phyloP scores from a whole-genome alignment of 2,888 invertebrate species.

The Fabriciana adippe region DNA sequence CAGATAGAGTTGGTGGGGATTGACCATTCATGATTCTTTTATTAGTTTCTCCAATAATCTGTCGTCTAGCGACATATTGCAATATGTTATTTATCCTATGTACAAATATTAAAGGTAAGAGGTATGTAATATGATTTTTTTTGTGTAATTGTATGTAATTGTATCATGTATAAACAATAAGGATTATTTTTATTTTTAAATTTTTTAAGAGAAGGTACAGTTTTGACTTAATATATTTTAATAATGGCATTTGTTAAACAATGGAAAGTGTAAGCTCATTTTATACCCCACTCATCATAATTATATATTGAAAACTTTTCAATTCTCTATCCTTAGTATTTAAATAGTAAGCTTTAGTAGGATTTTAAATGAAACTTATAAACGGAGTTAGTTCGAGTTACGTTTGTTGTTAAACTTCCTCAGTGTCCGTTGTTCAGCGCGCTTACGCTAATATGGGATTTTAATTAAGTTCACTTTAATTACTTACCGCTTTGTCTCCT shows the following conservation, averaged over 20 bases:
- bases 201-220: no score
- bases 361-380: constrained; percentile 58
- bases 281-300: background rate
- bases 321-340: constrained; percentile 8
- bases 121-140: background rate
- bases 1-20: constrained; percentile 55
- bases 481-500: constrained; percentile 45
- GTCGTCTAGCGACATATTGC: constrained; percentile 12
- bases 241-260: no score
- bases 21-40: constrained; percentile 49
- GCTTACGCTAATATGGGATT: constrained; percentile 55
- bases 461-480: constrained; percentile 65
- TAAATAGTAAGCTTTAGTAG: constrained; percentile 53
- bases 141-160: no score
- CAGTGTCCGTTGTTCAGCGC: constrained; percentile 51
- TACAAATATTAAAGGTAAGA: background rate
- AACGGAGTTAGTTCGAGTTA: constrained; percentile 64
- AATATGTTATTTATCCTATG: background rate
- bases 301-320: background rate
- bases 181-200: no score
- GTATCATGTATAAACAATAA: no score
- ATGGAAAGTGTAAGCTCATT: background rate
- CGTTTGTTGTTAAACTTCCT: constrained; percentile 61
- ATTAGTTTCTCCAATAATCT: constrained; percentile 37
- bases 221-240: no score